A percentile compares a stretch with the other conserved stretches of the same genome.
Evolutionary conservation across 2,797 vertebrate genomes (phyloP).

Genomic region (Danionella dracula): DNA sequence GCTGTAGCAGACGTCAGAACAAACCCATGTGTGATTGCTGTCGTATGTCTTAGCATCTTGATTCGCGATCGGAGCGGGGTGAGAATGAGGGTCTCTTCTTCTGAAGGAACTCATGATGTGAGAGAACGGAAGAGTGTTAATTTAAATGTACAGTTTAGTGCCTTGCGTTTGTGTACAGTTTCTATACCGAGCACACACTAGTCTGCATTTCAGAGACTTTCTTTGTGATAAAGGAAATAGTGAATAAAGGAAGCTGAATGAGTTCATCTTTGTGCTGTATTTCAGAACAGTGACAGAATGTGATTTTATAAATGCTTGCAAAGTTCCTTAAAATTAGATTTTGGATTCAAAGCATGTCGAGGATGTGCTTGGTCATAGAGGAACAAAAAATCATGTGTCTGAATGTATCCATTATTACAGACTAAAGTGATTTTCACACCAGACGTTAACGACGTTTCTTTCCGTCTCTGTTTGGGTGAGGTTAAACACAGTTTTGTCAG

Average conservation of each 20-base stretch:
- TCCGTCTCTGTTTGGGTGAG: too few relatives aligned
- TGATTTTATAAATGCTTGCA: too few relatives aligned
- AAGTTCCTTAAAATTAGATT: conserved; percentile 40
- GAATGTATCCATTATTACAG: too few relatives aligned
- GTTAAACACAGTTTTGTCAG: too few relatives aligned
- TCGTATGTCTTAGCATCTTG: conserved; percentile 34
- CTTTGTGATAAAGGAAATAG: conserved; percentile 83
- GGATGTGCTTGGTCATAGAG: background rate
- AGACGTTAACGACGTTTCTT: too few relatives aligned
- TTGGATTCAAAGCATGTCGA: conserved; percentile 47
- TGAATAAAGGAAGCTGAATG: conserved; percentile 68
- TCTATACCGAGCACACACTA: conserved; percentile 88
- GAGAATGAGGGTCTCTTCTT: conserved; percentile 47
- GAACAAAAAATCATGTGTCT: conserved; percentile 49
- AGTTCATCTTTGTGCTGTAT: too few relatives aligned
- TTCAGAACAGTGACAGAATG: too few relatives aligned
- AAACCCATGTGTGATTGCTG: conserved; percentile 62
- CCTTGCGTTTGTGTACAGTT: conserved; percentile 99
- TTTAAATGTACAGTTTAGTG: conserved; percentile 87
- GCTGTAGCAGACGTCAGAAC: conserved; percentile 58
- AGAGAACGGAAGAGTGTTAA: conserved; percentile 40
- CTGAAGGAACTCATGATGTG: too few relatives aligned
- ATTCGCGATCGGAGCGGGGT: conserved; percentile 34
- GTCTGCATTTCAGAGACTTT: conserved; percentile 88
- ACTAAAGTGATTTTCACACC: too few relatives aligned